Conservation (phyloP, 2,888 invertebrate genomes). For the Patella pellucida region DNA sequence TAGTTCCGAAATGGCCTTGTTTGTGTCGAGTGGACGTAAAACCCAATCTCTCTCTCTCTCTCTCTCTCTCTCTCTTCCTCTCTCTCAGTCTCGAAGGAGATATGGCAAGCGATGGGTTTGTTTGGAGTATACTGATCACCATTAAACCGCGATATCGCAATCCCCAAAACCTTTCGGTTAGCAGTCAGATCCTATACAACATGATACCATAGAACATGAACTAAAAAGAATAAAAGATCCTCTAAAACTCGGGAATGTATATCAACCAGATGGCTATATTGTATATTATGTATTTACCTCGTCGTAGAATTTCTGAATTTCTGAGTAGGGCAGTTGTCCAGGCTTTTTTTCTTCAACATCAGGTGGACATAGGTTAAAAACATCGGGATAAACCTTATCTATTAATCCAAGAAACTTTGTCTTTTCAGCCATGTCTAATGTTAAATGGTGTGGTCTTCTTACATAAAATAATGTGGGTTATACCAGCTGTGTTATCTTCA, state of each 20-base stretch:
- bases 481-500: not conserved
- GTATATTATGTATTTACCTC: constrained; percentile 36
- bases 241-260: no score
- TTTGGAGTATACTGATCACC: not conserved
- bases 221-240: no score
- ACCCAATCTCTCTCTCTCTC: no score
- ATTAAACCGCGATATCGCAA: no score
- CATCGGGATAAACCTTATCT: constrained; percentile 32
- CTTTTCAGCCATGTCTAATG: not conserved
- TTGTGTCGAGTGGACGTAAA: no score
- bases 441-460: not conserved
- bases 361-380: constrained; percentile 23
- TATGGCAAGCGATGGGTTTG: not conserved
- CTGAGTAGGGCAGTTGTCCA: constrained; percentile 48
- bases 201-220: no score
- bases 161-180: no score
- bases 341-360: constrained; percentile 37
- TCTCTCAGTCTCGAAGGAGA: not conserved
- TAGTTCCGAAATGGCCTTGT: no score
- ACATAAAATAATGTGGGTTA: not conserved
- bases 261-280: no score
- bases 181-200: no score
- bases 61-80: no score
- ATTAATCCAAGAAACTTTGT: constrained; percentile 26
- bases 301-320: constrained; percentile 45